A percentile compares a stretch with the other conserved stretches of the same genome.
Evolutionary conservation across 2,113 vertebrate genomes (phyloP).

Genomic region (Crocuta crocuta): DNA sequence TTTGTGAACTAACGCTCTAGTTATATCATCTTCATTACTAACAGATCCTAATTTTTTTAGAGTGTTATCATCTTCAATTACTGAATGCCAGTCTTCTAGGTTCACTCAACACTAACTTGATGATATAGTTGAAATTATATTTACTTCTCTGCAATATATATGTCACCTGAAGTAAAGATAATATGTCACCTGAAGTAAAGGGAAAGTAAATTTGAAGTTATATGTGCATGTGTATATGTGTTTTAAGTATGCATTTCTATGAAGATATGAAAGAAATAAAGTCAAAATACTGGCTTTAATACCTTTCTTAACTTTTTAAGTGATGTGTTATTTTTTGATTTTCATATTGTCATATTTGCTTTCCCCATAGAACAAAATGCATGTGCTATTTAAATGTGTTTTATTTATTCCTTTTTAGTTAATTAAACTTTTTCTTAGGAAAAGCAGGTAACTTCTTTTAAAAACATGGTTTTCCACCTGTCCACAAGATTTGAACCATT

Average conservation of each 20-base stretch:
- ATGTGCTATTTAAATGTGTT: neutral
- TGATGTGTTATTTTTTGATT: neutral
- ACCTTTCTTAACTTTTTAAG: neutral
- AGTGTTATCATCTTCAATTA: neutral
- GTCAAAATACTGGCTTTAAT: neutral
- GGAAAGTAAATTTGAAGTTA: neutral
- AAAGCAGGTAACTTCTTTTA: neutral
- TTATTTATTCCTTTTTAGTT: neutral
- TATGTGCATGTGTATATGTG: neutral
- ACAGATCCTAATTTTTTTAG: neutral
- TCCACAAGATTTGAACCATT: neutral
- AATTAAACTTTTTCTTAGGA: neutral
- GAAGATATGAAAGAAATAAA: neutral
- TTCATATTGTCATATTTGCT: neutral
- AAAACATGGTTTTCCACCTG: neutral
- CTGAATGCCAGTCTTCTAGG: neutral
- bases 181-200: neutral
- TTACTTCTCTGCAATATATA: neutral
- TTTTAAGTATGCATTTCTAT: neutral
- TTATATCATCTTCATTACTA: neutral
- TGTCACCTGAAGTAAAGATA: neutral
- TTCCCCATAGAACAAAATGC: neutral
- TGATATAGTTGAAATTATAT: neutral
- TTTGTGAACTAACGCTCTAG: neutral
- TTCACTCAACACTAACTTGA: neutral